Percentiles rank a stretch among this genome's conserved stretches.
phyloP scores from a whole-genome alignment of 2,113 vertebrate species.

The Calidris pugnax region DNA sequence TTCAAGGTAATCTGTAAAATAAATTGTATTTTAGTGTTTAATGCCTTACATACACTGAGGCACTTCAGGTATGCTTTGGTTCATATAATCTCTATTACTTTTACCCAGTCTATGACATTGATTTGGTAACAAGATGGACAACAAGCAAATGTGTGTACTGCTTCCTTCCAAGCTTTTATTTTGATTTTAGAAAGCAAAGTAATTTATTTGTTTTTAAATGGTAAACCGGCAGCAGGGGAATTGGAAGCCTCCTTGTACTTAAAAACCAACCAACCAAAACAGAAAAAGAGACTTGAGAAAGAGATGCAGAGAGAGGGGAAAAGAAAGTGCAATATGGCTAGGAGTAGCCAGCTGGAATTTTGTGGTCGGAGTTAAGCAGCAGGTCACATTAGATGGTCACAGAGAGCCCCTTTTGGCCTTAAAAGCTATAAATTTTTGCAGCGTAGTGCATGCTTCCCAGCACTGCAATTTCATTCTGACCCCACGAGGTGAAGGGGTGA shows the following conservation, averaged over 20 bases:
- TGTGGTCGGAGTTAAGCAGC: neutral
- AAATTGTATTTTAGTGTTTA: slow-evolving; percentile 39
- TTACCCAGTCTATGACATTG: neutral
- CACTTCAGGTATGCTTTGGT: neutral
- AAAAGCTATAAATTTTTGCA: neutral
- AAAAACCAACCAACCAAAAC: neutral
- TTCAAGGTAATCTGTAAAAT: slow-evolving; percentile 52
- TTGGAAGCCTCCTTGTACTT: neutral
- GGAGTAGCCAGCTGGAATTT: neutral
- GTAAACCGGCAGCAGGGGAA: neutral
- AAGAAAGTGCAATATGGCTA: neutral
- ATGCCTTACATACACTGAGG: neutral
- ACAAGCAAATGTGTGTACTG: neutral
- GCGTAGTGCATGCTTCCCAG: neutral
- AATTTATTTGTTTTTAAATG: neutral
- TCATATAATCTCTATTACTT: slow-evolving; percentile 53
- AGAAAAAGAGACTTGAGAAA: neutral
- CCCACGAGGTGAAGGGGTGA: neutral
- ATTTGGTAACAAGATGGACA: slow-evolving; percentile 7
- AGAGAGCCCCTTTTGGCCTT: neutral
- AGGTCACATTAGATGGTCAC: neutral
- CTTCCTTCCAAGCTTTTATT: neutral
- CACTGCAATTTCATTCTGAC: neutral
- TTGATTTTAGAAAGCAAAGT: neutral
- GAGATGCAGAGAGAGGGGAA: neutral